Base-by-base conservation (phyloP, 1,140 invertebrate genomes). In the Leptoteleia sp. region DNA sequence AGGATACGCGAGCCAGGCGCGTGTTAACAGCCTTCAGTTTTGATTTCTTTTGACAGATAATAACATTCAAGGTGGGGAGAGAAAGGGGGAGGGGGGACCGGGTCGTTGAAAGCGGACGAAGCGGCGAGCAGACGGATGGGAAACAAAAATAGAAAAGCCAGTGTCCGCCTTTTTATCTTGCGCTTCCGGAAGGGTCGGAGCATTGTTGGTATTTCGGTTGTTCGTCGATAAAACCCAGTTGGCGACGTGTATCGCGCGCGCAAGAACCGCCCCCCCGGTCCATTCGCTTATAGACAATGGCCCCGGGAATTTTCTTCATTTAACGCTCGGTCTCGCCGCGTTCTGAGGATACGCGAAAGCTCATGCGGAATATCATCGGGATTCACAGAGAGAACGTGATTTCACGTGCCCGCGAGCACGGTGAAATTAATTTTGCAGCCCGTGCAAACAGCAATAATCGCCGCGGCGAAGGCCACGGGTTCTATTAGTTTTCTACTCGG, bases 401-500 rank as follows among this genome's bases (percentile, higher is more conserved):
- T 76, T 78, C 54, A 78, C 79, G 79, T 73, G 55, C 27, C 65
- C 61, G 65, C 65, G 71, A 70, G 62, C 71, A 72, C 65, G 59
- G 29, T 35, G 75, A 80, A 80, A 80, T 82, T 80, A 82, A 82
- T 82, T 76, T 76, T 27, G 45, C 54, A 35, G 43, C n/a, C 71
- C 54, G 19, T n/a, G 25, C 40, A 42, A 62, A 73, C 48, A 61
- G 77, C 65, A 70, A 77, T 82, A 76, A 76, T 79, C 62, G 61
- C 47, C 62, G 19, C 40, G 12, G 13, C 27, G 33, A 67, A 64
- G 54, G 42, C 72, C 33, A 70, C 42, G n/a, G 31, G 43, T 35
- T 6, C 71, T 76, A 78, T 77, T 76, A 80, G 73, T 82, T 81
- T 84, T 84, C 81, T 84, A 80, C 81, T 77, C 59, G 52, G 79